A percentile compares a stretch with the other conserved stretches of the same genome.
Conservation (phyloP, 2,113 vertebrate species). For the Gobio gobio region DNA sequence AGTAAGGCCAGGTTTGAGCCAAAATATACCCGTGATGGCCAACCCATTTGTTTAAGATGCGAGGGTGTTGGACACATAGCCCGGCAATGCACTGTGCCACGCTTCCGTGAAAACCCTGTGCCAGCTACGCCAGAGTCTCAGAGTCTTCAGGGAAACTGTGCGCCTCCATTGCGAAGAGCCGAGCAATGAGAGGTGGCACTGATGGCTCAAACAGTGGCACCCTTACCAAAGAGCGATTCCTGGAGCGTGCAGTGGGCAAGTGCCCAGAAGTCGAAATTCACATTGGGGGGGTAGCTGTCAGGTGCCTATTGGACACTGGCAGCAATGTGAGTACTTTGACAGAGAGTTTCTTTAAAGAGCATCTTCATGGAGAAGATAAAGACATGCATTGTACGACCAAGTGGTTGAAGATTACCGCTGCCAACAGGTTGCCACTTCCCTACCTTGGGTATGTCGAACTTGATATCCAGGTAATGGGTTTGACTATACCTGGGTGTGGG, state of each 20-base stretch:
- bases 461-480: background rate
- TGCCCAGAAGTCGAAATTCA: conserved; percentile 22
- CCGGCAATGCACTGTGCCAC: background rate
- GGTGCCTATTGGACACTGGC: conserved; percentile 27
- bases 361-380: background rate
- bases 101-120: background rate
- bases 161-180: conserved; percentile 9
- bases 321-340: conserved; percentile 36
- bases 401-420: conserved; percentile 37
- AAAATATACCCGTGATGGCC: conserved; percentile 16
- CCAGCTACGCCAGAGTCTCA: background rate
- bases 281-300: background rate
- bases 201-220: background rate
- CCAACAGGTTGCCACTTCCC: conserved; percentile 24
- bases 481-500: background rate
- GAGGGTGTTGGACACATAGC: conserved; percentile 24
- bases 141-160: background rate
- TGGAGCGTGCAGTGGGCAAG: too few species aligned
- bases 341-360: conserved; percentile 30
- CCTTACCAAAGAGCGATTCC: background rate
- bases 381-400: conserved; percentile 25
- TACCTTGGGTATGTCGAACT: conserved; percentile 44
- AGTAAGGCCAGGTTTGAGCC: background rate
- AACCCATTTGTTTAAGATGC: conserved; percentile 34
- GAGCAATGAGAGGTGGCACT: background rate